Evolutionary conservation across 2,113 vertebrate species (phyloP), one percentile per base, ranked within the genome.

Genomic region (Pteruthius melanotis): DNA sequence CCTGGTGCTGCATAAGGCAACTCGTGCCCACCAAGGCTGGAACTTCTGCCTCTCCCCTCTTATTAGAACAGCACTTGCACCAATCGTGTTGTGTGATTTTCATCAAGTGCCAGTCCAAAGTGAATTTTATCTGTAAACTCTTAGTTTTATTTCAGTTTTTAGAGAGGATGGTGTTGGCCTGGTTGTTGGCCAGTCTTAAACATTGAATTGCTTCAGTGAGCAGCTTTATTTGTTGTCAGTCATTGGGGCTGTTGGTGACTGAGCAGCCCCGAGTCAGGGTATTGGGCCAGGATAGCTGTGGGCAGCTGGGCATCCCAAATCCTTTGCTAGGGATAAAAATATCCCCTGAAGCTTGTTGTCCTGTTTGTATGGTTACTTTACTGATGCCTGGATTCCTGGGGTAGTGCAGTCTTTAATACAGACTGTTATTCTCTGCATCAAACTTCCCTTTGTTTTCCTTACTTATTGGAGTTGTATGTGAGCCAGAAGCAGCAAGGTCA

Each of bases 1-100:
- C 6, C 24, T 28, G 27, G 8, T 69, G 26, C 31, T 89, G 88
- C 31, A 28, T 45, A 20, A 61, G 26, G 39, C n/a, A 53, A 9
- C 27, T 40, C 14, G 2, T 28, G 15, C 20, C 13, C 7, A 0
- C 53, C 30, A 7, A 47, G 75, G 26, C 18, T 35, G 35, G 12
- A 54, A n/a, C 13, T 89, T 30, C 13, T 39, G 15, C 22, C 4
- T 49, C 33, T 78, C 53, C 13, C 10, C 23, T 31, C 37, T n/a
- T 37, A 3, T 12, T 7, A 35, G 21, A 64, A 75, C 61, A 59
- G 22, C 30, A 3, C 47, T 63, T 33, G 8, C 24, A 21, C 13
- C 0, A 0, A 2, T 77, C 2, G 16, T 13, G 5, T 12, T 18
- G 4, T 0, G 3, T 24, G 17, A 4, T 28, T 68, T 63, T 8